Base-by-base conservation (phyloP, 2,888 invertebrate species). In the Cryptus armator region DNA sequence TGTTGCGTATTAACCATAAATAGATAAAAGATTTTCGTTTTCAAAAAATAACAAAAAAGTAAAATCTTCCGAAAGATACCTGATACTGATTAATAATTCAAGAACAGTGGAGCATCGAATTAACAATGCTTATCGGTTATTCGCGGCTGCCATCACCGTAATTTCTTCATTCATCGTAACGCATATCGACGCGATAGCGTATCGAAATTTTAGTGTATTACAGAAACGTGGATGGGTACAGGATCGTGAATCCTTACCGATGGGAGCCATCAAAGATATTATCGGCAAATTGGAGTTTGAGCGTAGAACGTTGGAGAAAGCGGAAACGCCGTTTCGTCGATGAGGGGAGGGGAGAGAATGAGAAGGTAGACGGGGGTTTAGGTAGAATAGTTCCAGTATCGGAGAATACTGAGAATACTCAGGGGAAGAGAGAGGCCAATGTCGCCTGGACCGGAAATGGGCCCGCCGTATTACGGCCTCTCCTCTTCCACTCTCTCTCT, bases 391-490 rank as follows among this genome's bases (percentile, higher is more conserved):
- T 24, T 62, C 66, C 53, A 77, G 72, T 81, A 66, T 75, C 44
- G 80, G 82, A 74, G 75, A 71, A 71, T 53, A 44, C 48, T 66
- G 62, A 32, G 68, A 67, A 74, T 84, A 72, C 44, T 83, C 66
- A 70, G 82, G 24, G 51, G 14, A 53, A 84, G 77, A 53, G 68
- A 62, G 62, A 72, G 75, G 32, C 75, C 84, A 80, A 75, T 68
- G 72, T 76, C 84, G 77, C 82, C 67, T 62, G 62, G 44, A 85
- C 76, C 86, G 84, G 87, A 87, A 86, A 87, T 86, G 80, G 86
- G 24, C 46, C 70, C 44, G 79, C 82, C 83, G 82, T 84, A 86
- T 84, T 76, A 85, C 72, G 70, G 66, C 24, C 62, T 80, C 43
- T n/a, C 59, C 32, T 77, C 64, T 71, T 66, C 75, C 48, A 14